phyloP scores from a whole-genome alignment of 2,113 vertebrate species.

The Paramisgurnus dabryanus region DNA sequence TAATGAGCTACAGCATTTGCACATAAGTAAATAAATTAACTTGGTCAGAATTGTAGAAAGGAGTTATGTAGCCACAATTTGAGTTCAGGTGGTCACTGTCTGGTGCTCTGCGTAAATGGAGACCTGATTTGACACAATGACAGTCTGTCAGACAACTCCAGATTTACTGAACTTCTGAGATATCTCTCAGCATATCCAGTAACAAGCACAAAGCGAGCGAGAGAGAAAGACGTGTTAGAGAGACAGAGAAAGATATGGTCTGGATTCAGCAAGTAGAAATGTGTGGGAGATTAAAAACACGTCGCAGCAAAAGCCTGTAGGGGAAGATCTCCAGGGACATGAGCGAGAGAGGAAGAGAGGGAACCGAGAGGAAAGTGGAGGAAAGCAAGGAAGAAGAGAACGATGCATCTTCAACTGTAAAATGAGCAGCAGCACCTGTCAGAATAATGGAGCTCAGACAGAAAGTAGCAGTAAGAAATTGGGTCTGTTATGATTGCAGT shows the following conservation, averaged over 20 bases:
- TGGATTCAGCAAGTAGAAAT: constrained; percentile 34
- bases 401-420: not conserved
- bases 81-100: constrained; percentile 8
- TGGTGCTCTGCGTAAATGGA: not conserved
- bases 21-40: too few species aligned
- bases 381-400: constrained; percentile 3
- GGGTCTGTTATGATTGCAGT: not conserved
- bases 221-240: constrained; percentile 7
- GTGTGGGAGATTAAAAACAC: constrained; percentile 38
- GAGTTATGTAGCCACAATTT: too few species aligned
- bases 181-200: constrained; percentile 21
- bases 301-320: constrained; percentile 30
- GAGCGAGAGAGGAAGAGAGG: not conserved
- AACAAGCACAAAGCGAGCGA: constrained; percentile 29
- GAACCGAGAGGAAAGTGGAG: not conserved
- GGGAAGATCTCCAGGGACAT: not conserved
- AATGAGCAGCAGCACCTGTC: constrained; percentile 23
- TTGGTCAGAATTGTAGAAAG: too few species aligned
- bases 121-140: not conserved
- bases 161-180: constrained; percentile 2
- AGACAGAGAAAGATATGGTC: constrained; percentile 15
- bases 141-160: not conserved
- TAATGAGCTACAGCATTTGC: too few species aligned
- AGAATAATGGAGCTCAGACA: constrained; percentile 33
- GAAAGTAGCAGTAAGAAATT: not conserved